These are phyloP conservation scores for Erebia aethiops DNA, from an alignment of 2,888 invertebrate genomes.

Conservation along the genomic window DNA sequence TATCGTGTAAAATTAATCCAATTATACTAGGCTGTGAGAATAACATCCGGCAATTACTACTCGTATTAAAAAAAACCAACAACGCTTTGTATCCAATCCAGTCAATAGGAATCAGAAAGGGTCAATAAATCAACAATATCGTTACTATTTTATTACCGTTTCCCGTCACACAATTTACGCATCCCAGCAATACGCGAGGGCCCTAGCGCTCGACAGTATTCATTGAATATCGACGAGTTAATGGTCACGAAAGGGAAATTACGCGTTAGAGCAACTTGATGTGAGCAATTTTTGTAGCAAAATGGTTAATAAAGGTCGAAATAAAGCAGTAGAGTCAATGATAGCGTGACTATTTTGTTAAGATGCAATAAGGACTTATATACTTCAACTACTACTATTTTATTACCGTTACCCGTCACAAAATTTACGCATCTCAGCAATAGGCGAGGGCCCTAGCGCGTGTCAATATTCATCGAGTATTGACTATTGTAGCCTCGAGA, in stretches of 20 bases:
- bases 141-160: slow-evolving; percentile 12
- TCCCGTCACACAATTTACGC: slow-evolving; percentile 24
- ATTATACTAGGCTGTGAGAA: too few species aligned
- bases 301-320: too few species aligned
- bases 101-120: slow-evolving; percentile 13
- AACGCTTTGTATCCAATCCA: neutral
- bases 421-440: slow-evolving; percentile 22
- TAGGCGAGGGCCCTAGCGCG: slow-evolving; percentile 21
- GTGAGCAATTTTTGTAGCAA: too few species aligned
- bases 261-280: too few species aligned
- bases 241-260: neutral
- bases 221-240: slow-evolving; percentile 7
- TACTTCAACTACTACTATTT: neutral
- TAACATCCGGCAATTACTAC: neutral
- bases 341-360: neutral
- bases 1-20: too few species aligned
- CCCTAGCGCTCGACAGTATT: slow-evolving; percentile 16
- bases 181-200: slow-evolving; percentile 19
- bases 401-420: slow-evolving; percentile 18
- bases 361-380: too few species aligned
- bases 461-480: slow-evolving; percentile 18
- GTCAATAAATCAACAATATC: slow-evolving; percentile 12
- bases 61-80: neutral
- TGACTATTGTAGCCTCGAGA: neutral
- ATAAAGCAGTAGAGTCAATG: neutral